Base-by-base conservation (phyloP, 2,797 vertebrate genomes). In the Stomatorhinus walkeri region DNA sequence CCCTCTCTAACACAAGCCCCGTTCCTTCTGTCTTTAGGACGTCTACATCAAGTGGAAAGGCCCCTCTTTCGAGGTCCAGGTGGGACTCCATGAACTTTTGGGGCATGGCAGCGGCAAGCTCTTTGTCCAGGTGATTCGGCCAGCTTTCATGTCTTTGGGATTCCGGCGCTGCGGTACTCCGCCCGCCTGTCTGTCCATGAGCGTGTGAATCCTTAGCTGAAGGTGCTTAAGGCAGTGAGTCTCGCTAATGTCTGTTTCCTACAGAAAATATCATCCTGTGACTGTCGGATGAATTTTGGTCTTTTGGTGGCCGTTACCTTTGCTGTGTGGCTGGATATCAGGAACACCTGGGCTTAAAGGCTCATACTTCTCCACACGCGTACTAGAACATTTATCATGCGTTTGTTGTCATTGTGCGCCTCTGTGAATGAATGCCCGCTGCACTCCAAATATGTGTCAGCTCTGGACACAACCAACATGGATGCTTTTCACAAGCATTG, bases 71-170 rank as follows among this genome's bases (percentile, higher is more conserved):
- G 97, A 98, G 49, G 97, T 98, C 87, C 97, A 98, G 93, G 97
- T 98, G 48, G 97, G 97, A 16, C 96, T 98, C 7, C 97, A 98
- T 0, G 97, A 98, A 91, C 95, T 98, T 88, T 88, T 98, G 91
- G 97, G 97, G 5, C 97, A 98, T 0, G 97, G 97, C 89, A 98
- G 97, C 0, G 97, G 97, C 9, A 98, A 98, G 90, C 96, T 98
- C 68, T 97, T 98, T 81, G 95, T 97, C 24, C 95, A 98, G 97
- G 97, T 98, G 56, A 91, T 91, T 56, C 49, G 7, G 16, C 10
- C 19, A 6, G 1, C 32, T n/a, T 8, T 79, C 5, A 16, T 28
- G 6, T 79, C 24, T 8, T n/a, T 43, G 36, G 14, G 32, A 43
- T 19, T 79, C 36, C 32, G n/a, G 16, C 1, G 10, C 56, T 59